These are phyloP conservation scores for Equus przewalskii DNA, from an alignment of 2,113 vertebrate genomes.

Conservation along the genomic window DNA sequence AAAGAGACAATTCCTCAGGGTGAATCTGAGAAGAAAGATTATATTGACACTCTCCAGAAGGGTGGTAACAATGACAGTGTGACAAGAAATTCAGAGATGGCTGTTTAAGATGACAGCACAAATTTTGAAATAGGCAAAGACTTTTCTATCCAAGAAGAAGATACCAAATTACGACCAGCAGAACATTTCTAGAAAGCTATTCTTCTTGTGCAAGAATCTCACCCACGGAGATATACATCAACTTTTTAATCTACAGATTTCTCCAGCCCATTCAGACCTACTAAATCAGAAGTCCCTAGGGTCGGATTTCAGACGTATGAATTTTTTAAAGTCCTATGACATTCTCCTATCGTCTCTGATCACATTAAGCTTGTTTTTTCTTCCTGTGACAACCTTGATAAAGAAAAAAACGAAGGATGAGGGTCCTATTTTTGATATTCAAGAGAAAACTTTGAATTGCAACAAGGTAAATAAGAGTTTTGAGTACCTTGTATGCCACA, in stretches of 20 bases:
- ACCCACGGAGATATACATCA: neutral
- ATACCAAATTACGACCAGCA: neutral
- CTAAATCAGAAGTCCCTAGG: neutral
- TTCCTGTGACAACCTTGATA: neutral
- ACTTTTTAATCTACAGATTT: neutral
- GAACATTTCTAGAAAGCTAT: neutral
- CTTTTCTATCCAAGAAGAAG: neutral
- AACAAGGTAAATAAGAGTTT: neutral
- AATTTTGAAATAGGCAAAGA: neutral
- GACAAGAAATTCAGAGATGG: neutral
- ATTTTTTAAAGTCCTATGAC: neutral
- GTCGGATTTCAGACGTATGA: neutral
- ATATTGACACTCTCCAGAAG: neutral
- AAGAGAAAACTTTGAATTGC: neutral
- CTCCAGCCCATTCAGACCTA: neutral
- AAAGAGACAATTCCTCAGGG: neutral
- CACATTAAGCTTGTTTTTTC: neutral
- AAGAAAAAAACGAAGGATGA: neutral
- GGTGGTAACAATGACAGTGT: neutral
- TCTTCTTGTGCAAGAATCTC: neutral
- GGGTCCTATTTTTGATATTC: neutral
- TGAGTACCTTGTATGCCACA: accelerated
- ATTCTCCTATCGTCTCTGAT: neutral
- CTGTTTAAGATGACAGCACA: neutral
- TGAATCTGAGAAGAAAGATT: neutral